A percentile compares a stretch with the other conserved stretches of the same genome.
Conservation (phyloP, 2,797 vertebrate genomes). For the Synanceia verrucosa region DNA sequence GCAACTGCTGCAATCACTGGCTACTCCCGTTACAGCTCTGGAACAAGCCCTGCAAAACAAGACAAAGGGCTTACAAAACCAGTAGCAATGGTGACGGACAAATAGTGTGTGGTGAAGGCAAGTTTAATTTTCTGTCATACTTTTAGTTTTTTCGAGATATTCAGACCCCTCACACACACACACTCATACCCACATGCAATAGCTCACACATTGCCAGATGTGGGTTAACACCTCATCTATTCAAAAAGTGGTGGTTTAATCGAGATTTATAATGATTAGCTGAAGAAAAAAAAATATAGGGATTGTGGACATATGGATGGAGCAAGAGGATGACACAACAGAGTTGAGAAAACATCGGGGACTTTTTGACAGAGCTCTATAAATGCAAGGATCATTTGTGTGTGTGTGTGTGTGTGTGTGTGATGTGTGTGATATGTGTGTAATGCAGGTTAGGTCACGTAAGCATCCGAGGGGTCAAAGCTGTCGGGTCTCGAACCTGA, state of each 20-base stretch:
- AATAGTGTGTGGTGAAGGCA: constrained; percentile 3
- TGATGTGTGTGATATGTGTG: constrained; percentile 5
- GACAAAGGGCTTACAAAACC: constrained; percentile 67
- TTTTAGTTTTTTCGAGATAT: constrained; percentile 69
- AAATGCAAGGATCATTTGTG: constrained; percentile 12
- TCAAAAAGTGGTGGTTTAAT: constrained; percentile 71
- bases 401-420: constrained; percentile 7
- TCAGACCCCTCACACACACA: constrained; percentile 11
- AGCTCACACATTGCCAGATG: constrained; percentile 55
- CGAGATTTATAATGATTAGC: constrained; percentile 75
- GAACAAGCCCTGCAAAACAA: constrained; percentile 65
- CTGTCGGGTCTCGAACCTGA: constrained; percentile 56
- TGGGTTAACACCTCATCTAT: constrained; percentile 68
- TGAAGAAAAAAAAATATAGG: constrained; percentile 50
- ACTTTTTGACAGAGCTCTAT: constrained; percentile 20
- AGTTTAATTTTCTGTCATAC: constrained; percentile 76
- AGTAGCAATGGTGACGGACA: constrained; percentile 21
- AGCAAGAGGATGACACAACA: not conserved
- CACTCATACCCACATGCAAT: constrained; percentile 7
- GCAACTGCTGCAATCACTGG: constrained; percentile 69
- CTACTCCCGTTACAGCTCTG: constrained; percentile 59
- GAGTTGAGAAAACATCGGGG: constrained; percentile 3
- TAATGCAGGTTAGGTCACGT: constrained; percentile 60
- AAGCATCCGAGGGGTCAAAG: constrained; percentile 56
- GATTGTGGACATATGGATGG: constrained; percentile 13